Evolutionary conservation across 1,140 invertebrate genomes (phyloP).

Genomic region (Mamestra configurata): DNA sequence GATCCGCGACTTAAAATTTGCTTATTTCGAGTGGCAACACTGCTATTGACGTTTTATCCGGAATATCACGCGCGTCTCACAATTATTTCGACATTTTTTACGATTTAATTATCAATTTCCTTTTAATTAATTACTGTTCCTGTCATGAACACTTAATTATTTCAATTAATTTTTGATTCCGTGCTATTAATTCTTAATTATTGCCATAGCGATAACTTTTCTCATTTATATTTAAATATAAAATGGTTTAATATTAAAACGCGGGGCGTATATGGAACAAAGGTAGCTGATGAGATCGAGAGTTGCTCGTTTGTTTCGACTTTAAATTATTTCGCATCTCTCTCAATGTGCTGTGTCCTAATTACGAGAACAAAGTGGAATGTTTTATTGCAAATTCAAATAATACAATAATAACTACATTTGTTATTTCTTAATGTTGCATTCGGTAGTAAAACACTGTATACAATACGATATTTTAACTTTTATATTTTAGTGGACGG

Average conservation of each 20-base stretch:
- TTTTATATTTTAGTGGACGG: too few relatives aligned
- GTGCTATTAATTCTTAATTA: constrained; percentile 32
- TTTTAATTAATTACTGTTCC: constrained; percentile 24
- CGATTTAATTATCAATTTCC: constrained; percentile 6
- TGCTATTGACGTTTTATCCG: constrained; percentile 43
- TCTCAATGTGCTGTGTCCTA: constrained; percentile 16
- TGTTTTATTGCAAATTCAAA: background rate
- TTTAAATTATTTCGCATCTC: constrained; percentile 28
- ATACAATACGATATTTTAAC: too few relatives aligned
- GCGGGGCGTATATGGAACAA: constrained; percentile 13
- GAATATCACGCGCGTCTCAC: background rate
- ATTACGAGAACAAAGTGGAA: constrained; percentile 13
- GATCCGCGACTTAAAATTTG: constrained; percentile 24
- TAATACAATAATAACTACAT: too few relatives aligned
- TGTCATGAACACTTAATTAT: constrained; percentile 17
- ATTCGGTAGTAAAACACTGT: too few relatives aligned
- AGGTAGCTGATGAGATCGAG: background rate
- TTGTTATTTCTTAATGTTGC: too few relatives aligned
- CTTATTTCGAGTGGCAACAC: constrained; percentile 19
- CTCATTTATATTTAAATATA: constrained; percentile 41
- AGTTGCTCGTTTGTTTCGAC: constrained; percentile 14
- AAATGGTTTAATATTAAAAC: constrained; percentile 20
- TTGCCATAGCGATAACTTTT: constrained; percentile 3
- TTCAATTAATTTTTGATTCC: constrained; percentile 25
- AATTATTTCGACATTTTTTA: constrained; percentile 7